Percentiles rank a stretch among this genome's conserved stretches.
Conservation (phyloP, 2,888 invertebrate genomes). For the Drosophila longiperda region DNA sequence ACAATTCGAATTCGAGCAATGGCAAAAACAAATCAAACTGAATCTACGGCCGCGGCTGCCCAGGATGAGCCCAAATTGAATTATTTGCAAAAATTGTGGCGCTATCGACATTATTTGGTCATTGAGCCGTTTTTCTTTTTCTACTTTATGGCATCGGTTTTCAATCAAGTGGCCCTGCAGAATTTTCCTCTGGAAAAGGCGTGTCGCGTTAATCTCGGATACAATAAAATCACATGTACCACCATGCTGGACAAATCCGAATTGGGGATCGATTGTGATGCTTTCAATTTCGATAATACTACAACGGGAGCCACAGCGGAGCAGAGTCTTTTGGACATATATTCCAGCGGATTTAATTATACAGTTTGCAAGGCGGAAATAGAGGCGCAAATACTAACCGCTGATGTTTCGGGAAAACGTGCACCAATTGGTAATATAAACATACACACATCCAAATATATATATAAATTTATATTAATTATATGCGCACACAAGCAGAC, state of each 20-base stretch:
- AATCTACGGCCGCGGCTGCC: conserved; percentile 12
- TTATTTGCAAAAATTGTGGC: conserved; percentile 82
- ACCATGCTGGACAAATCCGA: conserved; percentile 83
- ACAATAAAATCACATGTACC: conserved; percentile 77
- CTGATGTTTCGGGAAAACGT: conserved; percentile 83
- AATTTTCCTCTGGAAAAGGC: conserved; percentile 84
- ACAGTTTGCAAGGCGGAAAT: conserved; percentile 84
- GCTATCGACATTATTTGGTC: conserved; percentile 81
- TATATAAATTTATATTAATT: neutral
- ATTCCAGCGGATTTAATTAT: conserved; percentile 75
- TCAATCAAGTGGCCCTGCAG: conserved; percentile 82
- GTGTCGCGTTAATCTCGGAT: conserved; percentile 83
- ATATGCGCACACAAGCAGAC: neutral
- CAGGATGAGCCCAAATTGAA: conserved; percentile 64
- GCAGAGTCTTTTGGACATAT: conserved; percentile 53
- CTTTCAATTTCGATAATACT: conserved; percentile 72
- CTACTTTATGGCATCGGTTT: conserved; percentile 82
- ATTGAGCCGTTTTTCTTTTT: conserved; percentile 84
- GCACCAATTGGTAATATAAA: conserved; percentile 82
- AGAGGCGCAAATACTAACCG: conserved; percentile 82
- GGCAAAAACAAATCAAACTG: conserved; percentile 52
- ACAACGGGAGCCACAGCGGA: conserved; percentile 66
- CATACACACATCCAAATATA: neutral
- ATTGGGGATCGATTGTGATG: conserved; percentile 81
- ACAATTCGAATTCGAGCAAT: conserved; percentile 18